A percentile compares a stretch with the other conserved stretches of the same genome.
These are phyloP conservation scores for Eubasilissa regina DNA, from an alignment of 1,140 invertebrate species.

Conservation along the genomic window DNA sequence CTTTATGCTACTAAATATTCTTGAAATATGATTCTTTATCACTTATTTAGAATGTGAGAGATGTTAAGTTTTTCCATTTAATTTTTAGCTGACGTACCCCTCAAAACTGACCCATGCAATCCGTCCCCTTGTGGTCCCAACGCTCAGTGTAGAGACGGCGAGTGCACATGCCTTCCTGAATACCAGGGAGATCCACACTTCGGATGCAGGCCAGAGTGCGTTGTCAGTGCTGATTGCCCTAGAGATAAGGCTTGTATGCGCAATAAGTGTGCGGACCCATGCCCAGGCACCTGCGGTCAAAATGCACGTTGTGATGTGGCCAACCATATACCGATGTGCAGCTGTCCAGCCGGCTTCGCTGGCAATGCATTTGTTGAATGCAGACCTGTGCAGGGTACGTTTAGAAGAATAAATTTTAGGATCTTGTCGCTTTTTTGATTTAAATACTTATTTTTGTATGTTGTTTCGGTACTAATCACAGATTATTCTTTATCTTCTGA, in stretches of 20 bases:
- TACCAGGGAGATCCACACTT: constrained; percentile 80
- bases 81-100: constrained; percentile 70
- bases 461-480: background rate
- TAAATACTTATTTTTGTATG: background rate
- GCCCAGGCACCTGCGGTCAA: constrained; percentile 78
- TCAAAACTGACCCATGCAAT: constrained; percentile 73
- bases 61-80: constrained; percentile 62
- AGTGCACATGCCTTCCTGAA: constrained; percentile 78
- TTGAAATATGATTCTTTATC: no score
- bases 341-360: constrained; percentile 76
- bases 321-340: constrained; percentile 81
- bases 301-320: constrained; percentile 80
- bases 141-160: constrained; percentile 74
- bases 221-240: constrained; percentile 79
- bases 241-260: constrained; percentile 78
- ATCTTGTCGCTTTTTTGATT: no score
- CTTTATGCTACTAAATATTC: no score
- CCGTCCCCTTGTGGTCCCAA: constrained; percentile 81
- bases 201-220: constrained; percentile 81
- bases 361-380: constrained; percentile 80
- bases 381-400: constrained; percentile 68
- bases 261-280: constrained; percentile 82
- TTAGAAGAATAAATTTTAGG: background rate
- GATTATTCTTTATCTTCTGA: constrained; percentile 1
- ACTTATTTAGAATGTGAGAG: no score